Base-by-base conservation (phyloP, 2,797 vertebrate genomes). In the Peromyscus attwateri region DNA sequence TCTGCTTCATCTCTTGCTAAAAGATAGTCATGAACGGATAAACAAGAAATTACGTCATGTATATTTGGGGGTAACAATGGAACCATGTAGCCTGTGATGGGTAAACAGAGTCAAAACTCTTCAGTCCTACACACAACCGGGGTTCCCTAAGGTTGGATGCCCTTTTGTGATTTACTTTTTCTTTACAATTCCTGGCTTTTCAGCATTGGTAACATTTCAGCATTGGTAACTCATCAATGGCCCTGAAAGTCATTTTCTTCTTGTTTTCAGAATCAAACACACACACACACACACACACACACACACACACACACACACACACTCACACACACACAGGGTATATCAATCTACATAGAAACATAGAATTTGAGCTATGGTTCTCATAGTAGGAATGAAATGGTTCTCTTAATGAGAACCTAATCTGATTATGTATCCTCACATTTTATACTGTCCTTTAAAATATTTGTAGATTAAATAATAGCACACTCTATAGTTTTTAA, bases 381-480 rank as follows among this genome's bases (percentile, higher is more conserved):
- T 71, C 34, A n/a, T 37, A 37, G 37, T 71, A 37, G 6, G 19
- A 85, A 85, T 68, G n/a, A 1, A 37, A 71, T 27, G 23, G 8
- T 37, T 27, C 13, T 27, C 8, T 6, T 71, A 87, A 52, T 87
- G 29, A 68, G 19, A 37, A 55, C 13, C 25, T 40, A 88, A 57
- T 34, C 3, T 73, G 6, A 82, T 17, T 40, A 62, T 62, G 31
- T 34, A 82, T 62, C 7, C 13, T 60, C 49, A 91, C 4, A 82
- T 66, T 94, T 92, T 77, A 87, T 73, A 66, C 6, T 66, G 6
- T 40, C 11, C 82, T 55, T 64, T 81, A 75, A 94, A 76, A 84
- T 77, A 84, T 60, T 70, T 93, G 2, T 4, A 85, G 29, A 68
- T 95, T 87, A 10, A 92, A 76, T 76, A 55, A 60, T 49, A 12